These are phyloP conservation scores for Pararge aegeria DNA, from an alignment of 1,140 invertebrate genomes.

Conservation along the genomic window DNA sequence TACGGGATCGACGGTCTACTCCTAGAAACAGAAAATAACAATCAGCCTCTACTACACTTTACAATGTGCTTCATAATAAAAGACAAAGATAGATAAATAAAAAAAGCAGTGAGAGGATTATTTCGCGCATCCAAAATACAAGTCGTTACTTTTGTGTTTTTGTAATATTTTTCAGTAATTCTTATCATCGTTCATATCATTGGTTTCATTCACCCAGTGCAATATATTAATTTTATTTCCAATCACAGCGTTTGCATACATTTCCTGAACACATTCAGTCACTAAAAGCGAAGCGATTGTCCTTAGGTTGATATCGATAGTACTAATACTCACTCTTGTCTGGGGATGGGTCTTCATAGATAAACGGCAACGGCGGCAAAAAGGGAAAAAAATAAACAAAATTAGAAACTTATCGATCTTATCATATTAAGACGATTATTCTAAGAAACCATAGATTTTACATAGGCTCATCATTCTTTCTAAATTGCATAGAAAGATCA, in stretches of 20 bases:
- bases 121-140: slow-evolving; percentile 62
- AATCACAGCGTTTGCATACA: slow-evolving; percentile 51
- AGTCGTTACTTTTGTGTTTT: slow-evolving; percentile 39
- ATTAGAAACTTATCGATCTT: slow-evolving; percentile 52
- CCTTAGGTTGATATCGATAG: slow-evolving; percentile 21
- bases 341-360: slow-evolving; percentile 74
- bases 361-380: slow-evolving; percentile 59
- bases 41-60: slow-evolving; percentile 70
- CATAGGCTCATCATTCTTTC: slow-evolving; percentile 16
- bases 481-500: slow-evolving; percentile 13
- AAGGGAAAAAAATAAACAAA: slow-evolving; percentile 70
- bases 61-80: slow-evolving; percentile 49
- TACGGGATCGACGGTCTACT: slow-evolving; percentile 81
- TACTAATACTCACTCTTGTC: slow-evolving; percentile 75
- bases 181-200: slow-evolving; percentile 1
- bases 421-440: slow-evolving; percentile 14
- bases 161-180: slow-evolving; percentile 10
- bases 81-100: slow-evolving; percentile 42
- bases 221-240: slow-evolving; percentile 52
- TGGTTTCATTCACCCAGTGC: slow-evolving; percentile 36
- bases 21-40: slow-evolving; percentile 80
- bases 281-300: slow-evolving; percentile 65
- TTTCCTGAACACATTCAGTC: slow-evolving; percentile 44
- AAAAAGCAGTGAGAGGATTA: slow-evolving; percentile 67
- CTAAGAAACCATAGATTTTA: slow-evolving; percentile 4